Evolutionary conservation across 2,888 invertebrate genomes (phyloP), one percentile per base, ranked within the genome.

Genomic region (Heteromyza rotundicornis): DNA sequence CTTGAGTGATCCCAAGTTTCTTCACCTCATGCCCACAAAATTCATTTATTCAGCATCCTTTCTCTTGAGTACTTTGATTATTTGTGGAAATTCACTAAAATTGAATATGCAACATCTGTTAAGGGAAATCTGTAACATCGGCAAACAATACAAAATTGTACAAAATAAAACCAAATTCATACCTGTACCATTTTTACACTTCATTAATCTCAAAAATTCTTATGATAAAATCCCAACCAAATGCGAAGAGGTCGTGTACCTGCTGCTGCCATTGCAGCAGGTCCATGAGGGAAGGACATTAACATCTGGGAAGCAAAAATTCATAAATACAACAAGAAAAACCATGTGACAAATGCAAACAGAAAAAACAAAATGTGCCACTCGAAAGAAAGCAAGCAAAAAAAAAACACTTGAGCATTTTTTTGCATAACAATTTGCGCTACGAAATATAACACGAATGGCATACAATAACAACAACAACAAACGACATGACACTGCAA

Each of bases 321-420:
- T 27, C 5, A 40, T 10, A 40, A 40, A 10, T 40, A 7, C 40
- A 40, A n/a, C 40, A 40, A 40, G n/a, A 40, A 7, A n/a, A 40
- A 49, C 2, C 16, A 53, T 32, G 24, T 54, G 53, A 55, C 61
- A 63, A 54, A 59, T 35, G 19, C 53, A 60, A 59, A 52, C n/a
- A 40, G n/a, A 8, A 50, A 36, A 53, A 24, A 47, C 35, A 49
- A 35, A 53, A 12, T 47, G 60, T 55, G 35, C 55, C 44, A n/a
- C 5, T 10, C 8, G 40, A n/a, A 40, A n/a, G 14, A 40, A 40
- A 40, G 40, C 2, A 27, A 27, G 27, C 27, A 27, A 27, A 20
- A 17, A 47, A 14, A 17, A 14, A 47, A 3, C 47, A 47, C 47
- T 47, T 47, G 47, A 47, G 20, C 17, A 19, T 47, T 47, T 17